Evolutionary conservation across 2,797 vertebrate genomes (phyloP).

Genomic region (Pipistrellus pygmaeus): DNA sequence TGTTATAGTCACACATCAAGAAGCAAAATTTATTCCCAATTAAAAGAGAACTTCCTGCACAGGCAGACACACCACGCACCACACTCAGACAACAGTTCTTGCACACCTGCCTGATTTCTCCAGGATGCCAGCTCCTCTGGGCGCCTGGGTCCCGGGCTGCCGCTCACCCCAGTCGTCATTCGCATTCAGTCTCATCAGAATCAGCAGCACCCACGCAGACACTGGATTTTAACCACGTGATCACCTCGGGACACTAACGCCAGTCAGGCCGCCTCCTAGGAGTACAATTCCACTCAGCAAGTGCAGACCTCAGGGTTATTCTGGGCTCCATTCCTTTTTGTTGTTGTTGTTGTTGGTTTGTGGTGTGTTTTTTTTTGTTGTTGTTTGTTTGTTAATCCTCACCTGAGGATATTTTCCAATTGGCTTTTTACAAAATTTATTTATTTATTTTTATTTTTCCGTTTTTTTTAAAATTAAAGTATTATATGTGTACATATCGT

Average conservation of each 20-base stretch:
- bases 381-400: too few relatives aligned
- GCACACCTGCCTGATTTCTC: background rate
- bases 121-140: background rate
- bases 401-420: too few relatives aligned
- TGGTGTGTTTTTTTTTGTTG: too few relatives aligned
- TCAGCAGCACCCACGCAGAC: background rate
- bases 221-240: background rate
- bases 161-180: background rate
- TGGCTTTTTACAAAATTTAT: too few relatives aligned
- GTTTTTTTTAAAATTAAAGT: too few relatives aligned
- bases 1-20: background rate
- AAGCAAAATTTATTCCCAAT: constrained; percentile 27
- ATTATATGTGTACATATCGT: too few relatives aligned
- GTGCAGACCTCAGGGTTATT: background rate
- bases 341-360: too few relatives aligned
- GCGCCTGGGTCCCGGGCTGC: background rate
- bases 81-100: background rate
- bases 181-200: background rate
- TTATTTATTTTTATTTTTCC: too few relatives aligned
- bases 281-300: constrained; percentile 46
- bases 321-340: too few relatives aligned
- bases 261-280: background rate
- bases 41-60: background rate
- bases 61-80: background rate
- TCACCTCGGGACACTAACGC: background rate